Evolutionary conservation across 2,888 invertebrate species (phyloP).

Genomic region (Hypolimnas misippus): DNA sequence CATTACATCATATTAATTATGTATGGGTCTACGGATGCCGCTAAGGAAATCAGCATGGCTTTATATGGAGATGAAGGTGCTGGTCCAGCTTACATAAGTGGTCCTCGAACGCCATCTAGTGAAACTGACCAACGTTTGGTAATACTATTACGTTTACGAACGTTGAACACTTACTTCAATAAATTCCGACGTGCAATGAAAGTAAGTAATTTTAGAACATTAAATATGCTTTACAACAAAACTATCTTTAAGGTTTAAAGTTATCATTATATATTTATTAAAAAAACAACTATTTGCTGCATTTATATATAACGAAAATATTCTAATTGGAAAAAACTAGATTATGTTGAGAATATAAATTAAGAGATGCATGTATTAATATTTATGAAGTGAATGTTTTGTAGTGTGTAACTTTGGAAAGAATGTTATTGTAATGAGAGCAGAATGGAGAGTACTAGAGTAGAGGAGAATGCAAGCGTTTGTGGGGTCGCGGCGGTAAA

Average conservation of each 20-base stretch:
- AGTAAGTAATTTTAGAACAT: slow-evolving; percentile 7
- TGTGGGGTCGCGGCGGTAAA: slow-evolving; percentile 66
- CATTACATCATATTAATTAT: slow-evolving; percentile 60
- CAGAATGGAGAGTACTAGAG: slow-evolving; percentile 59
- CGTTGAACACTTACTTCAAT: slow-evolving; percentile 31
- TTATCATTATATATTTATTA: not conserved
- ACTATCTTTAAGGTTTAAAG: not conserved
- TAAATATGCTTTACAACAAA: not conserved
- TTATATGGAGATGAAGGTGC: slow-evolving; percentile 59
- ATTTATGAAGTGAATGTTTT: slow-evolving; percentile 56
- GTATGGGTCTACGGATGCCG: slow-evolving; percentile 55
- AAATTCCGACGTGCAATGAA: slow-evolving; percentile 30
- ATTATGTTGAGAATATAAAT: slow-evolving; percentile 33
- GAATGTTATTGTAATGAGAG: slow-evolving; percentile 65
- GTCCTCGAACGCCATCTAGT: slow-evolving; percentile 54
- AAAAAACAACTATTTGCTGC: too few species aligned
- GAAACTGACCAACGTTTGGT: slow-evolving; percentile 51
- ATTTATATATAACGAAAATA: not conserved
- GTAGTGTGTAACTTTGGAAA: slow-evolving; percentile 44
- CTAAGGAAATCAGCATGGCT: slow-evolving; percentile 63
- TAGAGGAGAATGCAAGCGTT: slow-evolving; percentile 64
- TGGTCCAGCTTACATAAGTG: slow-evolving; percentile 54
- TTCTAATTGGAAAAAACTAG: slow-evolving; percentile 38
- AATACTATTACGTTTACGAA: slow-evolving; percentile 41
- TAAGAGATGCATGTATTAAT: slow-evolving; percentile 37